Evolutionary conservation across 1,140 invertebrate genomes (phyloP).

Genomic region (Brachionus asplanchnoidis): DNA sequence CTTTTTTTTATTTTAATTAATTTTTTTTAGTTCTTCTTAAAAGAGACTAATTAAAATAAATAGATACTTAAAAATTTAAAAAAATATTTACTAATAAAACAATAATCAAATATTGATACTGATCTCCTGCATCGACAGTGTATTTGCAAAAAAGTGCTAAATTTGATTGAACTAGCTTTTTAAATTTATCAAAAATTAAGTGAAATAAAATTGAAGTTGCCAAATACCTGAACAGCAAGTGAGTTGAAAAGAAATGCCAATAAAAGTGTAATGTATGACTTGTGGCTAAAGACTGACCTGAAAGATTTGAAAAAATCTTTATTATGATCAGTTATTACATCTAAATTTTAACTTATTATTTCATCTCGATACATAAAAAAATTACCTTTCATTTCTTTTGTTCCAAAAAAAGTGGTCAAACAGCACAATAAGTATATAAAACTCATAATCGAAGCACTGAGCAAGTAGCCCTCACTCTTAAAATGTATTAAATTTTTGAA

Average conservation of each 20-base stretch:
- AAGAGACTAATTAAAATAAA: too few relatives aligned
- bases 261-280: slow-evolving; percentile 48
- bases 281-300: slow-evolving; percentile 47
- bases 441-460: slow-evolving; percentile 47
- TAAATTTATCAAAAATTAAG: not conserved
- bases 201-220: not conserved
- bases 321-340: slow-evolving; percentile 42
- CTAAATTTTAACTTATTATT: slow-evolving; percentile 35
- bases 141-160: slow-evolving; percentile 51
- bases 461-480: slow-evolving; percentile 44
- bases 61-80: too few relatives aligned
- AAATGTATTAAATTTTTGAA: not conserved
- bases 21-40: not conserved
- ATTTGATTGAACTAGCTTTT: slow-evolving; percentile 54
- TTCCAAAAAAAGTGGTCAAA: slow-evolving; percentile 49
- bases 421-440: slow-evolving; percentile 48
- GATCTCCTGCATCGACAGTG: slow-evolving; percentile 47
- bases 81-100: slow-evolving; percentile 48
- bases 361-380: slow-evolving; percentile 20
- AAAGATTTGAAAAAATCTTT: slow-evolving; percentile 47
- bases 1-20: not conserved
- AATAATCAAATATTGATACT: slow-evolving; percentile 49
- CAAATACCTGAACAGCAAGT: slow-evolving; percentile 48
- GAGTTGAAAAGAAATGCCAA: slow-evolving; percentile 50
- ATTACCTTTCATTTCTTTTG: slow-evolving; percentile 49